Evolutionary conservation across 2,888 invertebrate species (phyloP).

Genomic region (Melanotus villosus): DNA sequence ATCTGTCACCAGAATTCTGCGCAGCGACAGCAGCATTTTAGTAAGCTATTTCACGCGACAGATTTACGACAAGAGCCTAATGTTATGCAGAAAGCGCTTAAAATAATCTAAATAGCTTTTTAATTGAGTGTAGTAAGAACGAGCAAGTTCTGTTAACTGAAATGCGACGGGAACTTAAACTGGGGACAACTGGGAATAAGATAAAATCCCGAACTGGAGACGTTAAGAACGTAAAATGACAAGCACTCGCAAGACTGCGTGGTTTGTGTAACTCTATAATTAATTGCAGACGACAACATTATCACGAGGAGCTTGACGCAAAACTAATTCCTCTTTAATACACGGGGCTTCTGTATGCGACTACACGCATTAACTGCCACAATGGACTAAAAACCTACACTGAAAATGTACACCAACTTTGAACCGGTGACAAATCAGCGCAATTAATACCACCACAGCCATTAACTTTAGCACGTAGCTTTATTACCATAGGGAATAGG

Average conservation of each 20-base stretch:
- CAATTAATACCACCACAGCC: slow-evolving; percentile 34
- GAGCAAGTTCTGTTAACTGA: slow-evolving; percentile 49
- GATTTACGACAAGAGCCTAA: slow-evolving; percentile 52
- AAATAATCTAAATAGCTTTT: slow-evolving; percentile 61
- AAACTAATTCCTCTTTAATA: slow-evolving; percentile 52
- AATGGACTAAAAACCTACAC: slow-evolving; percentile 37
- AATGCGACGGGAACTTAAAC: slow-evolving; percentile 48
- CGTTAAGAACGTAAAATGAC: slow-evolving; percentile 53
- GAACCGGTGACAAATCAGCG: slow-evolving; percentile 34
- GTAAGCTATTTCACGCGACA: slow-evolving; percentile 49
- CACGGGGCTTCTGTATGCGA: slow-evolving; percentile 36
- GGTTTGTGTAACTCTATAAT: slow-evolving; percentile 54
- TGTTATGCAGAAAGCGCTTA: slow-evolving; percentile 55
- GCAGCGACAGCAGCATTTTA: slow-evolving; percentile 47
- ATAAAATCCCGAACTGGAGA: slow-evolving; percentile 52
- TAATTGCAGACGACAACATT: slow-evolving; percentile 56
- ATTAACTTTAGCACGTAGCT: slow-evolving; percentile 29
- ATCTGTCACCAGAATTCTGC: slow-evolving; percentile 54
- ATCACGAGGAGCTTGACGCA: slow-evolving; percentile 49
- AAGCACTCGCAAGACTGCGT: slow-evolving; percentile 47
- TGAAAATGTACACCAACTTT: slow-evolving; percentile 25
- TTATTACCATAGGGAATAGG: slow-evolving; percentile 22
- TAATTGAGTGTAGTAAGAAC: slow-evolving; percentile 57
- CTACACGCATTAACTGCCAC: slow-evolving; percentile 42
- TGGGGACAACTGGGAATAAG: slow-evolving; percentile 47